Evolutionary conservation across 1,140 invertebrate genomes (phyloP).

Genomic region (Drosophila sechellia): DNA sequence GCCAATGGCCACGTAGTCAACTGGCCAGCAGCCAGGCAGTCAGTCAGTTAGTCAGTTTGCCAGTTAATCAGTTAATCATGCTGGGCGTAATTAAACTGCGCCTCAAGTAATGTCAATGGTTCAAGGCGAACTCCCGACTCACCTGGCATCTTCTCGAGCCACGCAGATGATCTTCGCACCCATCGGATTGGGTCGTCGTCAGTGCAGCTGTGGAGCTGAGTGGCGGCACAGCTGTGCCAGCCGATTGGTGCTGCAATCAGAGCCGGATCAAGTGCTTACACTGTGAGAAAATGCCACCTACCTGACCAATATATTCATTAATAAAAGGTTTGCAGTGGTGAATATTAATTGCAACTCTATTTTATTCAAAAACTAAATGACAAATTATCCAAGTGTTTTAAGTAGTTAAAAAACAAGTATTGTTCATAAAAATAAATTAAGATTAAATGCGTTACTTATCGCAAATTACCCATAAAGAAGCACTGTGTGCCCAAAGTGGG

Average conservation of each 20-base stretch:
- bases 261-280: conserved; percentile 27
- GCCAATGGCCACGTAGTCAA: background rate
- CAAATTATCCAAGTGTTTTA: too few species aligned
- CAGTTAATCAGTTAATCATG: conserved; percentile 25
- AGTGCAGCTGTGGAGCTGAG: conserved; percentile 58
- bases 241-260: conserved; percentile 46
- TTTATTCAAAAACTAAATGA: too few species aligned
- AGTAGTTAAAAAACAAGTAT: too few species aligned
- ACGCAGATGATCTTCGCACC: conserved; percentile 38
- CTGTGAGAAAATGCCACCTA: background rate
- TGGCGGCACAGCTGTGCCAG: conserved; percentile 43
- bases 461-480: background rate
- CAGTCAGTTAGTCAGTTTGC: conserved; percentile 6
- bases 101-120: conserved; percentile 63
- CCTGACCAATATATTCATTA: too few species aligned
- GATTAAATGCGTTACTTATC: background rate
- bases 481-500: background rate
- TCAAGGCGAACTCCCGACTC: conserved; percentile 59
- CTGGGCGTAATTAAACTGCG: conserved; percentile 64
- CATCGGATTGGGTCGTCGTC: conserved; percentile 20
- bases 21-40: conserved; percentile 30
- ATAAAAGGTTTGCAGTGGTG: too few species aligned
- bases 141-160: conserved; percentile 16
- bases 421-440: background rate
- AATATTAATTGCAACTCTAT: too few species aligned